A percentile compares a stretch with the other conserved stretches of the same genome.
These are phyloP conservation scores for Caenorhabditis drosophilae DNA, from an alignment of 2,888 invertebrate genomes.

Conservation along the genomic window DNA sequence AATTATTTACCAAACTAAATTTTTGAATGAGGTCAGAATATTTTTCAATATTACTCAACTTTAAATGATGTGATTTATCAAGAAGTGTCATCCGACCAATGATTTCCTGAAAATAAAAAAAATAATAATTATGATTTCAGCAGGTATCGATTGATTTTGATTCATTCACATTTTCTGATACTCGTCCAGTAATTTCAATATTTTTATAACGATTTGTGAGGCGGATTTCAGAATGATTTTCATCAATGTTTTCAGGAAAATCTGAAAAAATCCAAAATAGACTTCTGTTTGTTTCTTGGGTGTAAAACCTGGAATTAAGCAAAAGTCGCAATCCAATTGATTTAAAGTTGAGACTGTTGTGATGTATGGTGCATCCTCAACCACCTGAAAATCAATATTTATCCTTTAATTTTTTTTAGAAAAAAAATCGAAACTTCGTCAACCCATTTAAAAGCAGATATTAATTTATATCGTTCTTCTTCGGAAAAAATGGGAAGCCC, in stretches of 20 bases:
- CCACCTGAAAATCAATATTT: slow-evolving; percentile 73
- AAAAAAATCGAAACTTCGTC: slow-evolving; percentile 78
- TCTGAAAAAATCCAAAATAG: slow-evolving; percentile 3
- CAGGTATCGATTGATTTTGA: too few relatives aligned
- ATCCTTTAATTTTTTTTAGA: not conserved
- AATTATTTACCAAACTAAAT: too few relatives aligned
- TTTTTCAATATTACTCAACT: not conserved
- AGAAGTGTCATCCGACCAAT: not conserved
- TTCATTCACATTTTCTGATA: slow-evolving; percentile 2
- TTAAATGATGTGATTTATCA: not conserved
- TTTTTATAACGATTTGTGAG: not conserved
- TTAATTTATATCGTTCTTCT: slow-evolving; percentile 83
- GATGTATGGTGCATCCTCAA: slow-evolving; percentile 95
- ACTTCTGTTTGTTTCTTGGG: too few relatives aligned
- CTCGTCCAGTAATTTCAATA: not conserved
- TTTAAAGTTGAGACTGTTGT: slow-evolving; percentile 93
- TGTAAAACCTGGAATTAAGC: slow-evolving; percentile 77
- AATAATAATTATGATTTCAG: too few relatives aligned
- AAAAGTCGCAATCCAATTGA: slow-evolving; percentile 93
- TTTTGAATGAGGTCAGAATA: too few relatives aligned
- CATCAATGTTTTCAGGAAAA: not conserved
- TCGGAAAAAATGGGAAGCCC: slow-evolving; percentile 80
- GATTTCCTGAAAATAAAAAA: slow-evolving; percentile 3
- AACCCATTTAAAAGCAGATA: slow-evolving; percentile 98
- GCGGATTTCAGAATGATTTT: not conserved